Evolutionary conservation across 2,888 invertebrate species (phyloP).

Genomic region (Euphydryas editha): DNA sequence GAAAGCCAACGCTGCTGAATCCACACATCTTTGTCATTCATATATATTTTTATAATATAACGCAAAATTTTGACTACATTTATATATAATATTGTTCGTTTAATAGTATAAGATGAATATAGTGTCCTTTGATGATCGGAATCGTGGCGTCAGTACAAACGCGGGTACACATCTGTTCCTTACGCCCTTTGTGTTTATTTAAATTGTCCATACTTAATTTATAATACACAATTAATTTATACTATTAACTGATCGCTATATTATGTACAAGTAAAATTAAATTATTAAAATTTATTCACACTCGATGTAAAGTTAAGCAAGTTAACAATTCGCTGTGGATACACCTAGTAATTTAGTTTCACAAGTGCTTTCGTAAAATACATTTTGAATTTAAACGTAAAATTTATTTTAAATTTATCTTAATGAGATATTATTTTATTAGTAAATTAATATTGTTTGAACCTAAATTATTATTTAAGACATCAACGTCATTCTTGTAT

Average conservation of each 20-base stretch:
- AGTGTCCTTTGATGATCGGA: not conserved
- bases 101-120: too few relatives aligned
- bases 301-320: not conserved
- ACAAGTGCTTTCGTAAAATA: not conserved
- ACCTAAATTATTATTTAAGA: too few relatives aligned
- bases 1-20: too few relatives aligned
- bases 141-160: slow-evolving; percentile 28
- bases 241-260: not conserved
- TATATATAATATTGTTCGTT: not conserved
- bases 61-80: too few relatives aligned
- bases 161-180: slow-evolving; percentile 38
- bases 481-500: too few relatives aligned
- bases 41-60: too few relatives aligned
- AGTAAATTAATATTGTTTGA: too few relatives aligned
- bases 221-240: slow-evolving; percentile 18
- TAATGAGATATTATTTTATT: too few relatives aligned
- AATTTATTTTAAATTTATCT: too few relatives aligned
- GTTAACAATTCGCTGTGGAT: not conserved
- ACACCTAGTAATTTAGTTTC: not conserved
- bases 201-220: slow-evolving; percentile 26
- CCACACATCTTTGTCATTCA: too few relatives aligned
- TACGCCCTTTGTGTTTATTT: slow-evolving; percentile 41
- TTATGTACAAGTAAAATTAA: not conserved
- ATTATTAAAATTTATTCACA: slow-evolving; percentile 6
- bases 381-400: not conserved